Conservation (phyloP, 2,113 vertebrate genomes). For the Etia nguti region DNA sequence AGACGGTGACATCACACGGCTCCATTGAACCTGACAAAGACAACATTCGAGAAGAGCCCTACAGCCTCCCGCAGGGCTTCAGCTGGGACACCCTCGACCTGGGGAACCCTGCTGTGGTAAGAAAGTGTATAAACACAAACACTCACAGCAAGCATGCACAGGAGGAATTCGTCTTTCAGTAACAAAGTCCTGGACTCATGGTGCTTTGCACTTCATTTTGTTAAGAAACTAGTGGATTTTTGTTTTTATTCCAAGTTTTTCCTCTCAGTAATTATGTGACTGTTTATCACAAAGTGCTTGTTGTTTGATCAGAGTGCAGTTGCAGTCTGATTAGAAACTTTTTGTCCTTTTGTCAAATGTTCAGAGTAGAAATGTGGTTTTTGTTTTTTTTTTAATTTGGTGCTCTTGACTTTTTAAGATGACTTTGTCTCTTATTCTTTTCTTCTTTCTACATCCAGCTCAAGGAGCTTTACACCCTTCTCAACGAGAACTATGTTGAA, state of each 20-base stretch:
- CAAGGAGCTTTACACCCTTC: constrained; percentile 95
- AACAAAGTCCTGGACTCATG: background rate
- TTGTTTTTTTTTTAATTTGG: background rate
- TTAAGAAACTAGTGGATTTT: background rate
- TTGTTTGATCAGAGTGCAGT: background rate
- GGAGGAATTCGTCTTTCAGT: background rate
- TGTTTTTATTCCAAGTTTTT: background rate
- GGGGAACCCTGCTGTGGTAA: constrained; percentile 89
- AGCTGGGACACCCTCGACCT: constrained; percentile 94
- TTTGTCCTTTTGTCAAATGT: background rate
- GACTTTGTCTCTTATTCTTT: background rate
- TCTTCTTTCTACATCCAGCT: constrained; percentile 69
- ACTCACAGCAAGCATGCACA: background rate
- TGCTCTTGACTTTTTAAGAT: background rate
- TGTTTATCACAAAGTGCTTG: fast-evolving
- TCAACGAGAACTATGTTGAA: constrained; percentile 98
- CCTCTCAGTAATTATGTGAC: background rate
- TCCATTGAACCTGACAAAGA: constrained; percentile 95
- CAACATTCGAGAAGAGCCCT: constrained; percentile 91
- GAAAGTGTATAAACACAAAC: background rate
- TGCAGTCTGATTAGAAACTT: background rate
- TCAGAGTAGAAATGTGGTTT: background rate
- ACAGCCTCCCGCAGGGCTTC: constrained; percentile 93
- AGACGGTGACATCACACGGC: constrained; percentile 94
- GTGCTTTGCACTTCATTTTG: background rate